Conservation (phyloP, 2,888 invertebrate genomes). For the Erpobdella octoculata region DNA sequence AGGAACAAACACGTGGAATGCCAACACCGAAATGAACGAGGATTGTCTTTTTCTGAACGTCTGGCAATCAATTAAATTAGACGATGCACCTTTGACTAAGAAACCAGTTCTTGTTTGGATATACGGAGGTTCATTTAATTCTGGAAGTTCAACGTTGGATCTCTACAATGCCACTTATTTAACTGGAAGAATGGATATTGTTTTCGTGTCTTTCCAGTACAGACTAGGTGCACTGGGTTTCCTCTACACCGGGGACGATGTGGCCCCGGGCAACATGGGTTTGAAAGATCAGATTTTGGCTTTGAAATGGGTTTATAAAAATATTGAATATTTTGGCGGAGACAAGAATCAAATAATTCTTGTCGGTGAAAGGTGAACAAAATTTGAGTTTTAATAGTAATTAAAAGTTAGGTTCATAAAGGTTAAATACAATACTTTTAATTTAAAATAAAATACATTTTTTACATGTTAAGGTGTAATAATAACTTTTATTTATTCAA, state of each 20-base stretch:
- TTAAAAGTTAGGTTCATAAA: background rate
- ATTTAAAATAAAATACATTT: no score
- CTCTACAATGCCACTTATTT: slow-evolving; percentile 59
- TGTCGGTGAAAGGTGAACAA: slow-evolving; percentile 42
- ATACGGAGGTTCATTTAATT: slow-evolving; percentile 87
- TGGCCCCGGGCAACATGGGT: slow-evolving; percentile 80
- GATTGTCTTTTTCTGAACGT: slow-evolving; percentile 91
- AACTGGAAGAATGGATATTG: slow-evolving; percentile 78
- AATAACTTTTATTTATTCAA: background rate
- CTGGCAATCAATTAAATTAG: slow-evolving; percentile 71
- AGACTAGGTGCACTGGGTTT: slow-evolving; percentile 57
- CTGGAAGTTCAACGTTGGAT: slow-evolving; percentile 74
- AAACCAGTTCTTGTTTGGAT: slow-evolving; percentile 79
- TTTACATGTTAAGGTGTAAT: background rate
- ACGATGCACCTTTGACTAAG: slow-evolving; percentile 42
- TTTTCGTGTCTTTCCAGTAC: slow-evolving; percentile 89
- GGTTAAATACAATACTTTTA: no score
- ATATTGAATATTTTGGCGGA: slow-evolving; percentile 58
- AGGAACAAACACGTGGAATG: background rate
- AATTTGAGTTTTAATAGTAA: background rate
- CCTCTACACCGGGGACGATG: slow-evolving; percentile 71
- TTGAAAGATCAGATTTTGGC: slow-evolving; percentile 89
- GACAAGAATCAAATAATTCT: slow-evolving; percentile 41
- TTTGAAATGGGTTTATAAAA: slow-evolving; percentile 84
- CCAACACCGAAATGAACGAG: slow-evolving; percentile 73